phyloP scores from a whole-genome alignment of 2,888 invertebrate genomes.

The Eristalis intricaria region DNA sequence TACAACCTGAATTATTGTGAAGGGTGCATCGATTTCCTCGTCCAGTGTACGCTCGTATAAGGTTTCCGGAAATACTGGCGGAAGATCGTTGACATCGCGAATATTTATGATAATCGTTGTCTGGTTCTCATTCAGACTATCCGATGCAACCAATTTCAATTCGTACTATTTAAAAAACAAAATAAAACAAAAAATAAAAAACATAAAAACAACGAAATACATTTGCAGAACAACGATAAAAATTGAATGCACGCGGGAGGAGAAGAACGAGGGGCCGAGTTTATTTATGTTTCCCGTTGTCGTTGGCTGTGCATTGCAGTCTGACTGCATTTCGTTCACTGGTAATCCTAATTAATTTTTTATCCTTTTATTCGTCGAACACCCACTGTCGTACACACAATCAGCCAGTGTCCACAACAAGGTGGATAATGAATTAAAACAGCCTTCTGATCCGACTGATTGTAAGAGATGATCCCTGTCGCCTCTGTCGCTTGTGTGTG shows the following conservation, averaged over 20 bases:
- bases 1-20: slow-evolving; percentile 90
- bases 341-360: slow-evolving; percentile 29
- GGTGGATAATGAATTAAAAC: background rate
- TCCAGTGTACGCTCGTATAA: slow-evolving; percentile 88
- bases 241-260: slow-evolving; percentile 35
- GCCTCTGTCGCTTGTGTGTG: background rate
- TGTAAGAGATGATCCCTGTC: slow-evolving; percentile 19
- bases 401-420: background rate
- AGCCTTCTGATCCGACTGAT: background rate
- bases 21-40: slow-evolving; percentile 88
- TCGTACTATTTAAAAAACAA: slow-evolving; percentile 85
- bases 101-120: slow-evolving; percentile 91
- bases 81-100: slow-evolving; percentile 94
- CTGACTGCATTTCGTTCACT: background rate
- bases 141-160: slow-evolving; percentile 93
- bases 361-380: slow-evolving; percentile 1
- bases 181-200: slow-evolving; percentile 74
- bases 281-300: slow-evolving; percentile 45
- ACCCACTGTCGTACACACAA: background rate
- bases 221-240: slow-evolving; percentile 64
- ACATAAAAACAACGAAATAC: slow-evolving; percentile 53
- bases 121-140: slow-evolving; percentile 94
- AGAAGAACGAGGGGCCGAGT: background rate
- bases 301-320: background rate
- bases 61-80: slow-evolving; percentile 89